These are phyloP conservation scores for Chloroceryle aenea DNA, from an alignment of 2,113 vertebrate species.

Conservation along the genomic window DNA sequence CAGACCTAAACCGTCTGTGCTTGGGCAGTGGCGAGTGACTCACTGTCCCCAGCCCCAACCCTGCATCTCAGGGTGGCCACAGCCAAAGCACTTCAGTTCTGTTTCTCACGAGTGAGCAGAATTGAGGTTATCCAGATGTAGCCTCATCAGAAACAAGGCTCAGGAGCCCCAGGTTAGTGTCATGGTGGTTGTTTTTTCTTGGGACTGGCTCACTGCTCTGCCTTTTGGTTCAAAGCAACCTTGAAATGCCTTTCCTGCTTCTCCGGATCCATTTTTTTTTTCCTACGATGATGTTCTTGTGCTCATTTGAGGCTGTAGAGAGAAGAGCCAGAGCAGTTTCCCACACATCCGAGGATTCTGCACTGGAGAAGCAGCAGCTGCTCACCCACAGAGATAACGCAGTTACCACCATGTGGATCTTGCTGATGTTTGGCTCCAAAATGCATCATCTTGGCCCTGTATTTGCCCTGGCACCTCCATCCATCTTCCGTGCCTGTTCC, in stretches of 20 bases:
- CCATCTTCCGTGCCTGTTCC: neutral
- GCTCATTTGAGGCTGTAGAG: rapidly evolving
- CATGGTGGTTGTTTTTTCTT: neutral
- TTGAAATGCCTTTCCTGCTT: neutral
- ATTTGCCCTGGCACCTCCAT: neutral
- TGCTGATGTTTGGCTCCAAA: neutral
- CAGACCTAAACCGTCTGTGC: neutral
- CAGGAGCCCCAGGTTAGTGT: rapidly evolving
- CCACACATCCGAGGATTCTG: neutral
- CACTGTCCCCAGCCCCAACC: neutral
- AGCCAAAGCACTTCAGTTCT: neutral
- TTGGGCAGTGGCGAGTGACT: neutral
- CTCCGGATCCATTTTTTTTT: neutral
- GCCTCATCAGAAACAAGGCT: neutral
- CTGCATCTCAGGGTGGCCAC: rapidly evolving
- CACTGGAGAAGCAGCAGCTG: neutral
- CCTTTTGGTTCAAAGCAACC: neutral
- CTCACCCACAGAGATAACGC: rapidly evolving
- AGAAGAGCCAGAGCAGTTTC: neutral
- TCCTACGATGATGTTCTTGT: rapidly evolving
- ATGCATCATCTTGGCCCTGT: neutral
- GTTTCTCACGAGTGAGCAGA: neutral
- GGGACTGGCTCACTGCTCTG: neutral
- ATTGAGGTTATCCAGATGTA: neutral
- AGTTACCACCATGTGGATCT: rapidly evolving